Evolutionary conservation across 1,140 invertebrate species (phyloP).

Genomic region (Trissolcus basalis): DNA sequence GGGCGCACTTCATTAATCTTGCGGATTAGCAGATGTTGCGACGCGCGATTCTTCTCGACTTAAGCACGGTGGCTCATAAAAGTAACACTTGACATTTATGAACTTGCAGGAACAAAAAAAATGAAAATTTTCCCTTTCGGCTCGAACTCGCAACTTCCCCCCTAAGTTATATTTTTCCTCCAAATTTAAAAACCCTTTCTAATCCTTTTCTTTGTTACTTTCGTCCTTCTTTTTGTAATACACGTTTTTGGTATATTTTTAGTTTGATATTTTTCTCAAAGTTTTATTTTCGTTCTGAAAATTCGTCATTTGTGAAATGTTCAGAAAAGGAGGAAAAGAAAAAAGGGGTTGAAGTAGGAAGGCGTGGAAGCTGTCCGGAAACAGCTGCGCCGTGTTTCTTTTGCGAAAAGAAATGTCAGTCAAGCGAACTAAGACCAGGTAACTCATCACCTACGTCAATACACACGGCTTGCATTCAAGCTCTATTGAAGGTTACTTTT

Average conservation of each 20-base stretch:
- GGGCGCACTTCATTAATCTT: conserved; percentile 46
- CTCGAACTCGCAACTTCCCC: neutral
- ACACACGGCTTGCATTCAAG: conserved; percentile 12
- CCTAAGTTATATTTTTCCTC: neutral
- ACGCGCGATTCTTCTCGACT: conserved; percentile 20
- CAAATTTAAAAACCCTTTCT: neutral
- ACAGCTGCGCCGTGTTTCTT: conserved; percentile 36
- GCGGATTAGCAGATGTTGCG: conserved; percentile 45
- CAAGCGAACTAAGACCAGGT: conserved; percentile 45
- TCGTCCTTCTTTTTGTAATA: no score
- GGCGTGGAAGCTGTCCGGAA: conserved; percentile 33
- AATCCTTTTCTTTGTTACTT: no score
- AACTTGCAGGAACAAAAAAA: conserved; percentile 4
- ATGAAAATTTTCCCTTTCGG: conserved; percentile 15
- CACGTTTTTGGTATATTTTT: no score
- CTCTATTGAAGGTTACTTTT: conserved; percentile 40
- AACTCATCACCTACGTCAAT: conserved; percentile 52
- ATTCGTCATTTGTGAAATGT: neutral
- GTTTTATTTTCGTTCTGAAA: neutral
- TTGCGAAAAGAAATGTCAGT: conserved; percentile 50
- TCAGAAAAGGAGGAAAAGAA: neutral
- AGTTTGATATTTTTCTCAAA: neutral
- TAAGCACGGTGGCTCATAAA: conserved; percentile 33
- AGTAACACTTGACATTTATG: conserved; percentile 36
- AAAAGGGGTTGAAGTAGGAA: conserved; percentile 42